These are phyloP conservation scores for Delphinus delphis DNA, from an alignment of 2,113 vertebrate genomes.

Conservation along the genomic window DNA sequence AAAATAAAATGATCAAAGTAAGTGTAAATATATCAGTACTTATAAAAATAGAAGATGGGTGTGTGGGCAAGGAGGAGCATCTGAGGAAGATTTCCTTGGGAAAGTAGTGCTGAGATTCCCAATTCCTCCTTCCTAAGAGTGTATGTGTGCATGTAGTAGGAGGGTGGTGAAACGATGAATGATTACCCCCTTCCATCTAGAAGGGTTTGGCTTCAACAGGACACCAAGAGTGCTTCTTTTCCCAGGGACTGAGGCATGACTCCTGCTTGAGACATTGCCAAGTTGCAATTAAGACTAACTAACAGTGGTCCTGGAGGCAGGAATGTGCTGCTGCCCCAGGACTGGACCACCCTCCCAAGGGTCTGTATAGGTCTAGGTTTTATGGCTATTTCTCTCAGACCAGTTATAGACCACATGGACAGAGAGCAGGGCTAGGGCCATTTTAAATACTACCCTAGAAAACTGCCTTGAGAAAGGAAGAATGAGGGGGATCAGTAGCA, in stretches of 20 bases:
- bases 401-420: not conserved
- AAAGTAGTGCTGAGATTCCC: not conserved
- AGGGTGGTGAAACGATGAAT: not conserved
- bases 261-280: not conserved
- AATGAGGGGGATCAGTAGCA: not conserved
- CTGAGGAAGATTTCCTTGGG: not conserved
- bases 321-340: not conserved
- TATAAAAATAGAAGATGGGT: not conserved
- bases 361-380: not conserved
- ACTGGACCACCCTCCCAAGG: not conserved
- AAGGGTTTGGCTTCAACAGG: not conserved
- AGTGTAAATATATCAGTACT: not conserved
- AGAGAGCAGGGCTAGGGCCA: not conserved
- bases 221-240: not conserved
- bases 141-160: accelerated
- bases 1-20: not conserved
- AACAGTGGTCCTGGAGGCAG: not conserved
- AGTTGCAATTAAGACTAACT: not conserved
- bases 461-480: not conserved
- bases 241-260: too few relatives aligned
- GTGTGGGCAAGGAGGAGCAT: not conserved
- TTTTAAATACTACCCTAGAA: not conserved
- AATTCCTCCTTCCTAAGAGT: not conserved
- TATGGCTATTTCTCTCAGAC: not conserved
- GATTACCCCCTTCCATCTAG: not conserved